These are phyloP conservation scores for Drosophila punjabiensis DNA, from an alignment of 1,140 invertebrate genomes.

Conservation along the genomic window DNA sequence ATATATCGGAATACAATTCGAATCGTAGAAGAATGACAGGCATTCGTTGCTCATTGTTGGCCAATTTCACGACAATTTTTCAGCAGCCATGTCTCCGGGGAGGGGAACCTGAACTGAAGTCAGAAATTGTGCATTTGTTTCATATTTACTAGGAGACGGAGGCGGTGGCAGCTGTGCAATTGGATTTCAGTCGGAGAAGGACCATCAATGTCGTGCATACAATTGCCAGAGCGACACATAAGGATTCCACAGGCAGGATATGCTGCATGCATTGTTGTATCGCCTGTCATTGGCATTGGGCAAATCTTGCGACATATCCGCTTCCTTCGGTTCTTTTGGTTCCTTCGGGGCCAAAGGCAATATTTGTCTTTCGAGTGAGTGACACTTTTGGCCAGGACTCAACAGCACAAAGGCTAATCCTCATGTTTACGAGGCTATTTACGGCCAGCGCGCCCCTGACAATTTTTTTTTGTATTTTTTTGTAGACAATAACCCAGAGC, in stretches of 20 bases:
- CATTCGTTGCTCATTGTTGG: constrained; percentile 73
- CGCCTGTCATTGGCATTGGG: constrained; percentile 39
- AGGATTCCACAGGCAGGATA: constrained; percentile 70
- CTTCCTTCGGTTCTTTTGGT: constrained; percentile 72
- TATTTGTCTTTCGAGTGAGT: constrained; percentile 80
- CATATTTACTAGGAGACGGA: constrained; percentile 65
- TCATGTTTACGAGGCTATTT: constrained; percentile 81
- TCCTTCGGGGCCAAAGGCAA: constrained; percentile 64
- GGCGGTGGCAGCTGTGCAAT: constrained; percentile 67
- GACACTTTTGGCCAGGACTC: constrained; percentile 74
- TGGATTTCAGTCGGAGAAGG: constrained; percentile 57
- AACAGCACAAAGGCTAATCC: constrained; percentile 73
- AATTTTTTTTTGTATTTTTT: constrained; percentile 50
- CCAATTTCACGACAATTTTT: constrained; percentile 82
- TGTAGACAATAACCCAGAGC: constrained; percentile 57
- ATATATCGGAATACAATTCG: constrained; percentile 38
- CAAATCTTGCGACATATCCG: constrained; percentile 80
- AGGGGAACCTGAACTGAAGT: constrained; percentile 55
- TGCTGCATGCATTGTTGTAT: constrained; percentile 32
- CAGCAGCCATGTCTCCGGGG: constrained; percentile 57
- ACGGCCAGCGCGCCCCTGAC: constrained; percentile 66
- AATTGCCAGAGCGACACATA: constrained; percentile 80
- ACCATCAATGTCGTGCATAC: constrained; percentile 81
- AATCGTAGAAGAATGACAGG: constrained; percentile 60
- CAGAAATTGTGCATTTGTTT: constrained; percentile 71